A percentile compares a stretch with the other conserved stretches of the same genome.
These are phyloP conservation scores for Himalopsyche tibetana DNA, from an alignment of 2,888 invertebrate genomes.

Conservation along the genomic window DNA sequence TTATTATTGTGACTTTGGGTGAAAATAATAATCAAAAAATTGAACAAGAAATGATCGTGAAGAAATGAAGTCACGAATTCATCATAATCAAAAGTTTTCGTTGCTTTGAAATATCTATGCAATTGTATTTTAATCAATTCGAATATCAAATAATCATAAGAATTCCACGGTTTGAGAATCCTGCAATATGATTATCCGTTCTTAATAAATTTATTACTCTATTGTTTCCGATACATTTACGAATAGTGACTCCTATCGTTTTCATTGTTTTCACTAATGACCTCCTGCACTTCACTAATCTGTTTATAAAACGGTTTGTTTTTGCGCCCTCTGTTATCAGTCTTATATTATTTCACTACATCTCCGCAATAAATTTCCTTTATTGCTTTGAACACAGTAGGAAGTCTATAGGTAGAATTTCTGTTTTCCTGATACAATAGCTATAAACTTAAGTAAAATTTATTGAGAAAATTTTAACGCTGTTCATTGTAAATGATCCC, in stretches of 20 bases:
- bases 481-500: neutral
- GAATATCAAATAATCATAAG: neutral
- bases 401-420: neutral
- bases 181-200: neutral
- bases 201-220: neutral
- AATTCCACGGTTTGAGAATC: neutral
- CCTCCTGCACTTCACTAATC: neutral
- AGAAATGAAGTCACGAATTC: no score
- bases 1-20: no score
- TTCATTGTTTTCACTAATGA: neutral
- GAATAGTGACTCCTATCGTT: neutral
- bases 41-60: no score
- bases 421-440: neutral
- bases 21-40: no score
- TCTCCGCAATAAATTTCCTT: slow-evolving; percentile 1
- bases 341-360: slow-evolving; percentile 12
- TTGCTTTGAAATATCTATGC: no score
- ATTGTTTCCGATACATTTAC: slow-evolving; percentile 8
- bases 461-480: neutral
- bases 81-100: no score
- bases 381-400: slow-evolving; percentile 10
- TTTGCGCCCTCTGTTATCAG: slow-evolving; percentile 7
- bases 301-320: neutral
- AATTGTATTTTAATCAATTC: neutral
- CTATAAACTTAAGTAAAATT: neutral